Conservation (phyloP, 2,113 vertebrate genomes). For the Dipodomys stephensi region DNA sequence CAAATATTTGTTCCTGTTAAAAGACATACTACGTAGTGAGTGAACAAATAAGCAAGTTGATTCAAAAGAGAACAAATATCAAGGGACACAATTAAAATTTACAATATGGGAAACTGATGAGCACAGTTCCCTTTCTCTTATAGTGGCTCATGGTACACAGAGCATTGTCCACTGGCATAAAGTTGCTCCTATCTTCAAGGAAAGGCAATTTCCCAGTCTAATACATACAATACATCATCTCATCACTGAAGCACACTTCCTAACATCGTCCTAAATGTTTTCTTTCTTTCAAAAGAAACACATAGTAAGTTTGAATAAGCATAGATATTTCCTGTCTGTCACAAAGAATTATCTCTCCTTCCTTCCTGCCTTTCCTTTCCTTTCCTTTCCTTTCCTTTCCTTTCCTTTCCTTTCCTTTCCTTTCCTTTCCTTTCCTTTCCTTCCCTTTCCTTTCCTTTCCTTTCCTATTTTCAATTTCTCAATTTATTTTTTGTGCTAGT, state of each 20-base stretch:
- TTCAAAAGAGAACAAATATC: slow-evolving; percentile 8
- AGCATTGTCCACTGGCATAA: not conserved
- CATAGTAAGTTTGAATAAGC: not conserved
- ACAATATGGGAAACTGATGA: not conserved
- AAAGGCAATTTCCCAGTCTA: not conserved
- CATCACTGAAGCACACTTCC: not conserved
- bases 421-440: too few species aligned
- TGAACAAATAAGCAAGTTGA: slow-evolving; percentile 6
- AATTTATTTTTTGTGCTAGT: too few species aligned
- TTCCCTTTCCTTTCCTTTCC: too few species aligned
- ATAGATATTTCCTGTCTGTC: not conserved
- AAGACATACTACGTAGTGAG: slow-evolving; percentile 42
- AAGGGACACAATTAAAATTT: slow-evolving; percentile 27
- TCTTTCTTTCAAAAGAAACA: not conserved
- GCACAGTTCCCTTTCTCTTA: not conserved
- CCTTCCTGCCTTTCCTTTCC: too few species aligned
- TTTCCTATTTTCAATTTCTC: too few species aligned
- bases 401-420: too few species aligned
- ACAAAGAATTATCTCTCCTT: not conserved
- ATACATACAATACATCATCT: not conserved
- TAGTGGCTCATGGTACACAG: not conserved
- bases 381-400: too few species aligned
- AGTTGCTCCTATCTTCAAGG: not conserved
- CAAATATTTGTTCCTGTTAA: not conserved
- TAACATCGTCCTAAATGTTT: not conserved